A percentile compares a stretch with the other conserved stretches of the same genome.
Conservation (phyloP, 2,113 vertebrate species). For the Antigone vipio region DNA sequence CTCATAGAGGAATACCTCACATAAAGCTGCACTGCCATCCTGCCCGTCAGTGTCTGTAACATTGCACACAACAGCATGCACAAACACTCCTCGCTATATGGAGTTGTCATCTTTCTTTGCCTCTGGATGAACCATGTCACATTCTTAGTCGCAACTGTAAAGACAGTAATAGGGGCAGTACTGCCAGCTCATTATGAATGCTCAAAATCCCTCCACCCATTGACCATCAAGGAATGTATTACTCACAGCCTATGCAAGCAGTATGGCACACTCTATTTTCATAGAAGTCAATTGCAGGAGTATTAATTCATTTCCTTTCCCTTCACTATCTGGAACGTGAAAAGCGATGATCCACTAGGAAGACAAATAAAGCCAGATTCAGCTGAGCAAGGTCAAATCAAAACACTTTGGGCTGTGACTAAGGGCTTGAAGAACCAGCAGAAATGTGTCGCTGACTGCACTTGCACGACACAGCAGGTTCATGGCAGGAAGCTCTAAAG, state of each 20-base stretch:
- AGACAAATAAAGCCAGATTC: background rate
- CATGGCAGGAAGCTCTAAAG: background rate
- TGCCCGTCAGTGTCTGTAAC: background rate
- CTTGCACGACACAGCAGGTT: background rate
- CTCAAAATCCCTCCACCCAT: background rate
- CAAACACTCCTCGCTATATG: background rate
- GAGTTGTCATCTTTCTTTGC: background rate
- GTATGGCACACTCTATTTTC: background rate
- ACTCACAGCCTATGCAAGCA: background rate
- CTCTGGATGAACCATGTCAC: background rate
- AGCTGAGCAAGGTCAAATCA: background rate
- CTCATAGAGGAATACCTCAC: background rate
- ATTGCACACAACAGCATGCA: fast-evolving
- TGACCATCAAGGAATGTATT: background rate
- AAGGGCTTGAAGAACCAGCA: background rate
- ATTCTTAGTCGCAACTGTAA: background rate
- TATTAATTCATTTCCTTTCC: background rate
- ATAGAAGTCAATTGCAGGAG: background rate
- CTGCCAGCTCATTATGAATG: background rate
- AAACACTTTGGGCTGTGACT: background rate
- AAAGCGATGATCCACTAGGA: background rate
- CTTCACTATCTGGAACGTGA: background rate
- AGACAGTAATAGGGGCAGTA: background rate
- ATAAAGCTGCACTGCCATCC: background rate
- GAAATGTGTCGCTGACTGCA: background rate